Percentiles rank a stretch among this genome's conserved stretches.
These are phyloP conservation scores for Myrmecobius fasciatus DNA, from an alignment of 2,113 vertebrate genomes.

Conservation along the genomic window DNA sequence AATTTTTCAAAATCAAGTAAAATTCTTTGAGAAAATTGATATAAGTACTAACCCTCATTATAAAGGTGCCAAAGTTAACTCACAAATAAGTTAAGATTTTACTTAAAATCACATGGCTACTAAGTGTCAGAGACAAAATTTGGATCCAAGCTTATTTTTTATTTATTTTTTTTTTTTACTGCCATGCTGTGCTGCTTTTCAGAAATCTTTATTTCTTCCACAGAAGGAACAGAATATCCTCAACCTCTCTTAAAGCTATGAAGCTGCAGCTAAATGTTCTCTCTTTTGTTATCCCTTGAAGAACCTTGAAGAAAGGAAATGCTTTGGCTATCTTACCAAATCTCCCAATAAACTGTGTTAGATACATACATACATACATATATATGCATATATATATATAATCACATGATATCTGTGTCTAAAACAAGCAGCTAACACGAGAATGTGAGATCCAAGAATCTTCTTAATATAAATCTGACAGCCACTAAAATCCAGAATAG, in stretches of 20 bases:
- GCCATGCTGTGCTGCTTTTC: no score
- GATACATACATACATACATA: background rate
- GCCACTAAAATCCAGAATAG: background rate
- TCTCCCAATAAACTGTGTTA: background rate
- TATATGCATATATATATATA: background rate
- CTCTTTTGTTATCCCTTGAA: background rate
- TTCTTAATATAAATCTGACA: background rate
- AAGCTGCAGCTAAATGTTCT: background rate
- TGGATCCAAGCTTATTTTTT: no score
- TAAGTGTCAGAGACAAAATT: no score
- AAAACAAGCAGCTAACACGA: background rate
- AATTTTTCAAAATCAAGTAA: no score
- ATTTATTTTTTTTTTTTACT: no score
- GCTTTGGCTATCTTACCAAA: background rate
- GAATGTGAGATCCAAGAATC: background rate
- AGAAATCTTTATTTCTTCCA: no score
- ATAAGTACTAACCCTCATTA: no score
- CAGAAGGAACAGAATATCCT: no score
- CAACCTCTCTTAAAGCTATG: background rate
- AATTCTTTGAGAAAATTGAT: no score
- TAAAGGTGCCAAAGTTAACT: no score
- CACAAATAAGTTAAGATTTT: no score
- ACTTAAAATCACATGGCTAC: no score
- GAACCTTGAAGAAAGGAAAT: background rate
- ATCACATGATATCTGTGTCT: background rate